Base-by-base conservation (phyloP, 2,113 vertebrate species). In the Neoarius graeffei region DNA sequence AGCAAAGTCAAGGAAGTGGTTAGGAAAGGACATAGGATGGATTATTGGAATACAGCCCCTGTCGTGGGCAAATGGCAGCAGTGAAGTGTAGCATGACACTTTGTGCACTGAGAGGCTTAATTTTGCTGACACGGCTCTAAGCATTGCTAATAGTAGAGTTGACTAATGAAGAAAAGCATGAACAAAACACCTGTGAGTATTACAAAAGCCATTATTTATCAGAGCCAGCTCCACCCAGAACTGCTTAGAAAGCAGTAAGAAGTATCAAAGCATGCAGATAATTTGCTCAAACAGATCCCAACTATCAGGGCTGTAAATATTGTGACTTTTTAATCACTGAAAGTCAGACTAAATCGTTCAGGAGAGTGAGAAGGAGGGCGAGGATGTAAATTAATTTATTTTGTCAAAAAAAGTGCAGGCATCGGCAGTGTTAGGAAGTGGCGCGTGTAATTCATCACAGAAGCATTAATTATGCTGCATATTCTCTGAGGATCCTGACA, bases 391-490 rank as follows among this genome's bases (percentile, higher is more conserved):
- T 92, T 93, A 85, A 86, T 94, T 92, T 74, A 64, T 92, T 93
- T 92, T 88, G 88, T 85, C 83, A 66, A 85, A 90, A 71, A 89
- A 74, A 87, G 84, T 88, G 83, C 81, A 81, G 90, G 94, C 92
- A 92, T 91, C 90, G 90, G 91, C 74, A 84, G 90, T 89, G 93
- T 93, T 94, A 91, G 88, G 91, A 92, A 92, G 85, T 92, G 88
- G 92, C 89, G 88, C n/a, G 62, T 92, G 93, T 91, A 94, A 94
- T 94, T 93, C 94, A 94, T 93, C 93, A 92, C 89, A 74, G 89
- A 94, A 95, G 94, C 94, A 94, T 95, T 95, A 94, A 95, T 96
- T 95, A 95, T 93, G 92, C 91, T 90, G 87, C 84, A 89, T 87
- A 91, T 92, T 94, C 93, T 94, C 94, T 88, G 90, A 93, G 92